A percentile compares a stretch with the other conserved stretches of the same genome.
Evolutionary conservation across 2,888 invertebrate species (phyloP).

Genomic region (Schrankia costaestrigalis): DNA sequence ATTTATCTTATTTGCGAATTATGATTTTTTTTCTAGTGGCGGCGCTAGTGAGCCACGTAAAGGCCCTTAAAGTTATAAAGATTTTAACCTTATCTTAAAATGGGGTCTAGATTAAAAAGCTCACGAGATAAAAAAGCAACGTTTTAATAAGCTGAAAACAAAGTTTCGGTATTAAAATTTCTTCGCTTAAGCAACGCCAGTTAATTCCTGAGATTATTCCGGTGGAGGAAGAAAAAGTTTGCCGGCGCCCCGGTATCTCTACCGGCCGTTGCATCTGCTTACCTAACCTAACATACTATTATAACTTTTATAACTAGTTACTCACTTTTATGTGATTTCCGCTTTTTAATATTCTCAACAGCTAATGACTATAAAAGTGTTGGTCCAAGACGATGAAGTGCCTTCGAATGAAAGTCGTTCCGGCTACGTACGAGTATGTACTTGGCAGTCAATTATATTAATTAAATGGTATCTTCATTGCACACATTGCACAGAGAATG

Average conservation of each 20-base stretch:
- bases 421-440: too few relatives aligned
- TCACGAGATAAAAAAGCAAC: constrained; percentile 31
- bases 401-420: too few relatives aligned
- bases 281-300: constrained; percentile 35
- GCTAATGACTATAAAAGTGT: too few relatives aligned
- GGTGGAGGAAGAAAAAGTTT: constrained; percentile 44
- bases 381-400: too few relatives aligned
- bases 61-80: too few relatives aligned
- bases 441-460: too few relatives aligned
- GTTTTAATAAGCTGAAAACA: constrained; percentile 51
- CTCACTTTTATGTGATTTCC: constrained; percentile 21
- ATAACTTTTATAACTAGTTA: constrained; percentile 31
- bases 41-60: too few relatives aligned
- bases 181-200: constrained; percentile 43
- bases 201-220: constrained; percentile 51
- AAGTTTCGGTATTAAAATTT: constrained; percentile 53
- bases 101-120: constrained; percentile 32
- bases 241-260: constrained; percentile 33
- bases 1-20: too few relatives aligned
- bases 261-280: constrained; percentile 35
- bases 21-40: too few relatives aligned
- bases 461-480: too few relatives aligned
- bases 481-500: too few relatives aligned
- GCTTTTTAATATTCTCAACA: constrained; percentile 13
- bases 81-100: constrained; percentile 30